phyloP scores from a whole-genome alignment of 2,888 invertebrate genomes.

The Euproctis similis region DNA sequence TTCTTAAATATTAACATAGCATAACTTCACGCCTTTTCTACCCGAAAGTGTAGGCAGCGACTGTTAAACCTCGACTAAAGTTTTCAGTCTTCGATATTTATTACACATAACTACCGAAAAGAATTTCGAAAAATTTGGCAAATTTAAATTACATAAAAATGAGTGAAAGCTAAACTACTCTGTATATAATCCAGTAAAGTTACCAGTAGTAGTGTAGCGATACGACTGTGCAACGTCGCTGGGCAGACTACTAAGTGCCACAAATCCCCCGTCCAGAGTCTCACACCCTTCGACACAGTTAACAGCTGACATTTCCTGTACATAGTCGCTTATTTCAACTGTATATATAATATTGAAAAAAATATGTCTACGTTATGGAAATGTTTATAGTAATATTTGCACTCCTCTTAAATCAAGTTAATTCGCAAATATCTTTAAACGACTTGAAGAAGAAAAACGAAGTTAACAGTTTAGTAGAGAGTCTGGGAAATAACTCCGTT shows the following conservation, averaged over 20 bases:
- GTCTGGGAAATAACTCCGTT: conserved; percentile 23
- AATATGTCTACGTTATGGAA: conserved; percentile 37
- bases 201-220: conserved; percentile 43
- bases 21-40: too few species aligned
- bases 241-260: conserved; percentile 73
- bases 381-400: conserved; percentile 35
- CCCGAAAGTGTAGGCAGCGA: too few species aligned
- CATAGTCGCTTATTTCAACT: conserved; percentile 23
- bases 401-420: conserved; percentile 43
- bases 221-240: conserved; percentile 58
- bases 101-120: too few species aligned
- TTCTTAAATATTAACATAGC: too few species aligned
- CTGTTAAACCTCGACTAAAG: too few species aligned
- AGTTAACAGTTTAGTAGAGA: conserved; percentile 38
- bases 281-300: conserved; percentile 31
- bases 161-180: conserved; percentile 16
- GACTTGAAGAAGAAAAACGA: conserved; percentile 26
- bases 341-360: conserved; percentile 22
- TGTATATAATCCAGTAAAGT: conserved; percentile 59
- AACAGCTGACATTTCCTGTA: conserved; percentile 36
- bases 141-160: background rate
- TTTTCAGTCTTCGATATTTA: too few species aligned
- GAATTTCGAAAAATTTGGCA: too few species aligned
- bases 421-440: conserved; percentile 32
- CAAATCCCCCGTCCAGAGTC: conserved; percentile 61